These are phyloP conservation scores for Morpho deidamia DNA, from an alignment of 2,888 invertebrate species.

Conservation along the genomic window DNA sequence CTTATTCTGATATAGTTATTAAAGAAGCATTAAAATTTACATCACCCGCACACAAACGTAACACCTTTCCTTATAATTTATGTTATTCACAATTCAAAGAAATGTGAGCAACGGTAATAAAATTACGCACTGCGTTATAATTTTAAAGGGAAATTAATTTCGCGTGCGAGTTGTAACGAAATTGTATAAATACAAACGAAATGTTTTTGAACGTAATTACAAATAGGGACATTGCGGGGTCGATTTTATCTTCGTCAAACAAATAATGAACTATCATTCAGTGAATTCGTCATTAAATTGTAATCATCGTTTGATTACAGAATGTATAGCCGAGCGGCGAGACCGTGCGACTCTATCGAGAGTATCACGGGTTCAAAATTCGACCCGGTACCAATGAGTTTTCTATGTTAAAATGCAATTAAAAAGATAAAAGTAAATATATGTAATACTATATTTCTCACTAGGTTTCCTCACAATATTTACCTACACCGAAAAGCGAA, in stretches of 20 bases:
- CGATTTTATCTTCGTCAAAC: constrained; percentile 41
- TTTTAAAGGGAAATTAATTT: constrained; percentile 24
- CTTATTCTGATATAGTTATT: no score
- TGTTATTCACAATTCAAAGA: constrained; percentile 14
- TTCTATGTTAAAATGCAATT: no score
- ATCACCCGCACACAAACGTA: not conserved
- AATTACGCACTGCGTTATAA: constrained; percentile 23
- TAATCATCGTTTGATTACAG: constrained; percentile 28
- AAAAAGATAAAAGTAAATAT: no score
- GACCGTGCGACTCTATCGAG: no score
- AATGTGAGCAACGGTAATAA: constrained; percentile 15
- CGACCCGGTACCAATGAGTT: no score
- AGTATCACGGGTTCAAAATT: no score
- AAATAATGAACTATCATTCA: constrained; percentile 41
- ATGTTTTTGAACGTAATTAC: constrained; percentile 19
- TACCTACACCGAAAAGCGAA: no score
- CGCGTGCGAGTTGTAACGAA: constrained; percentile 36
- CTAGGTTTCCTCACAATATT: no score
- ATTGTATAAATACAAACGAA: constrained; percentile 33
- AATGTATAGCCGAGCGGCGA: no score
- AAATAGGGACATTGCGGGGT: constrained; percentile 26
- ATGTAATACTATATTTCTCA: no score
- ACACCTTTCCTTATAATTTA: constrained; percentile 16
- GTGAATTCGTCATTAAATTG: constrained; percentile 31
- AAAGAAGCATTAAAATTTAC: no score